Base-by-base conservation (phyloP, 2,113 vertebrate genomes). In the Phalacrocorax brasilianus region DNA sequence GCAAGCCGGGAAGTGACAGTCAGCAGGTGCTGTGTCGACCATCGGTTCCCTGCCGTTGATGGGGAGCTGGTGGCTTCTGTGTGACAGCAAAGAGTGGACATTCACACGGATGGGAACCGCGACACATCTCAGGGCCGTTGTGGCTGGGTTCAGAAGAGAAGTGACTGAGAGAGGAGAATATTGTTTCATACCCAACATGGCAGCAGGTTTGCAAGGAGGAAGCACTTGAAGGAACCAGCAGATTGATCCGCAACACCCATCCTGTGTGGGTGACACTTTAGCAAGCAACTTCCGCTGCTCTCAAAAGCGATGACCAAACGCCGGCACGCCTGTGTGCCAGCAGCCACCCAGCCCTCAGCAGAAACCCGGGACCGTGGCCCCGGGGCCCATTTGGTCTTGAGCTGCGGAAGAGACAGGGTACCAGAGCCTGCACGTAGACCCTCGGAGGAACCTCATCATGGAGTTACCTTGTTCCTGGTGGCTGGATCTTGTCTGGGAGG, bases 211-310 rank as follows among this genome's bases (percentile, higher is more conserved):
- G 75, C 45, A 30, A 80, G 71, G 16, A 71, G 89, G 89, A 92
- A 91, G 26, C 0, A 0, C 35, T 33, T n/a, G 93, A 70, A 63
- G 63, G 27, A 38, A 85, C 20, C 14, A 66, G 18, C 62, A 8
- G 50, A 11, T 11, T 0, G 0, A 44, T 27, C 35, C 50, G 75
- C 20, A 38, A 67, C 1, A 0, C 20, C 40, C 1, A 0, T 40
- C 89, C 76, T 3, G 4, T 35, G 80, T 35, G 89, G 13, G 9
- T 92, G 93, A 71, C 59, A 66, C 89, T 40, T 28, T 3, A 42
- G 63, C 32, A 61, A 80, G 23, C 4, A 0, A 1, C 80, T 89
- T 85, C 89, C 23, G 10, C 52, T 12, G 33, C 40, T 66, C 27
- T 72, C 65, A 26, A 45, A 33, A 18, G 28, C 2, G 70, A 45